Evolutionary conservation across 2,113 vertebrate species (phyloP).

Genomic region (Scomber colias): DNA sequence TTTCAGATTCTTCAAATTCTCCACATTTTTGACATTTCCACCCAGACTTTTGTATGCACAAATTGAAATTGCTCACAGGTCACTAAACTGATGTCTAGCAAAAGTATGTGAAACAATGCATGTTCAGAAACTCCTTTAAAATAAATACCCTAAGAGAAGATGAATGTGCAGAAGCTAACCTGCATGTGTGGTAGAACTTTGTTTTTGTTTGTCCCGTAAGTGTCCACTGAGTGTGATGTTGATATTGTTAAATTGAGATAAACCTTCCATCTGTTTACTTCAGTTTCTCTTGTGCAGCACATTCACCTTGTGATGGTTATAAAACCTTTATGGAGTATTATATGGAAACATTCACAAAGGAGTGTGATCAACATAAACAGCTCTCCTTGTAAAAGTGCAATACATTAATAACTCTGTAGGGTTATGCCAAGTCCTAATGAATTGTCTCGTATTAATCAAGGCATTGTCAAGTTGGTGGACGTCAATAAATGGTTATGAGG

Average conservation of each 20-base stretch:
- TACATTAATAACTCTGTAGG: constrained; percentile 37
- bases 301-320: constrained; percentile 41
- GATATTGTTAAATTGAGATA: constrained; percentile 26
- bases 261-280: constrained; percentile 26
- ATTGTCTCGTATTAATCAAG: constrained; percentile 62
- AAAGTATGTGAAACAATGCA: neutral
- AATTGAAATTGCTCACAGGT: neutral
- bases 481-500: constrained; percentile 27
- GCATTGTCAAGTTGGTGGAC: constrained; percentile 21
- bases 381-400: constrained; percentile 58
- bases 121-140: neutral
- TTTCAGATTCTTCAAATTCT: too few species aligned
- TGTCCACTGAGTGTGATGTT: neutral
- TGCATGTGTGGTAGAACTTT: neutral
- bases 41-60: too few species aligned
- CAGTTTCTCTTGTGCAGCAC: constrained; percentile 23
- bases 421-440: constrained; percentile 60
- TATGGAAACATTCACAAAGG: constrained; percentile 63
- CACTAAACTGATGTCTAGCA: neutral
- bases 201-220: neutral
- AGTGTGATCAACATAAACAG: constrained; percentile 58
- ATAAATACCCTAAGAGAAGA: neutral
- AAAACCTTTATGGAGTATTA: constrained; percentile 68
- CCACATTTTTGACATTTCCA: too few species aligned
- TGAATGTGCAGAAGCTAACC: neutral